Base-by-base conservation (phyloP, 2,113 vertebrate species). In the Coptodon rendalli region DNA sequence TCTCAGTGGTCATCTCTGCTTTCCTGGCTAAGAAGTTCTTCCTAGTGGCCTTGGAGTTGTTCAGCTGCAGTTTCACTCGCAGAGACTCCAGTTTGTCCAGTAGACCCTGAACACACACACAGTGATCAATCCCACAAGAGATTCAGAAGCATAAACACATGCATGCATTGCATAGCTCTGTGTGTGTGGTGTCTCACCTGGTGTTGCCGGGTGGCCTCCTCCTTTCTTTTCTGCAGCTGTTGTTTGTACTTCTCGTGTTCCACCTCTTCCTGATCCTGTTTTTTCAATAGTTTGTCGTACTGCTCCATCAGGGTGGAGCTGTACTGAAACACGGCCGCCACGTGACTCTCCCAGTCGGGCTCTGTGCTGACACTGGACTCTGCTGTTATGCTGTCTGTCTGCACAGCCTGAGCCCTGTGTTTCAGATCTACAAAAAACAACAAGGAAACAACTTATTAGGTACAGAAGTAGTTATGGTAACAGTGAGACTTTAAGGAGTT, bases 11-110 rank as follows among this genome's bases (percentile, higher is more conserved):
- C 89, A 93, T 56, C 43, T 95, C 94, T 89, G 93, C 87, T 63
- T 95, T 96, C 87, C 94, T 96, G 82, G 68, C 9, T 13, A 92
- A 14, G 83, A 95, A 95, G 91, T 85, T 96, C 89, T 95, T 95
- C 87, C 87, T 93, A 9, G 86, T 83, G 36, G 85, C 87, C 10
- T 95, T 95, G 3, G 92, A 91, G 92, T 95, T 91, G 90, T 96
- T 96, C 3, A 96, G 94, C 89, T 95, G 93, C 81, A 96, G 89
- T 40, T 96, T 95, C 3, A 95, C 93, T 7, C 93, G 68, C 31
- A 96, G 19, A 14, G 95, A 95, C 4, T 92, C 90, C 81, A 95
- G 24, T 87, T 93, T 95, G 1, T 94, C 93, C 84, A 94, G 79
- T 7, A 94, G 92, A 83, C 81, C 88, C 95, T 96, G 56, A 85